These are phyloP conservation scores for Crypturellus undulatus DNA, from an alignment of 2,113 vertebrate species.

Conservation along the genomic window DNA sequence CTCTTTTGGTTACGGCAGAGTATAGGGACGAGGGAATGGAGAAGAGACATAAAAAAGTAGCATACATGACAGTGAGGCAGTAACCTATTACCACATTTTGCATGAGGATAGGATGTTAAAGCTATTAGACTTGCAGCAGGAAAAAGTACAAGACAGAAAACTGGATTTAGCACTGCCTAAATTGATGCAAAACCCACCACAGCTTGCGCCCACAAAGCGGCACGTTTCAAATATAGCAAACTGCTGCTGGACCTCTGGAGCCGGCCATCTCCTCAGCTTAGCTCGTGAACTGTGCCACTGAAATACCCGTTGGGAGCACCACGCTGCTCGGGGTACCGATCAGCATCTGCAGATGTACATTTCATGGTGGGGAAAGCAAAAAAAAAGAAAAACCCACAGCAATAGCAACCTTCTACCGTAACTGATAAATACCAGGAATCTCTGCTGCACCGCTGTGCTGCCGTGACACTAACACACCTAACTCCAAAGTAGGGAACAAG, in stretches of 20 bases:
- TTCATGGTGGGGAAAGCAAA: not conserved
- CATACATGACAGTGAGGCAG: not conserved
- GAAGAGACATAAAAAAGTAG: not conserved
- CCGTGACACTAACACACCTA: not conserved
- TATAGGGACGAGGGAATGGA: not conserved
- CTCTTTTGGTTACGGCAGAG: not conserved
- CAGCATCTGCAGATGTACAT: not conserved
- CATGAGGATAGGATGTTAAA: not conserved
- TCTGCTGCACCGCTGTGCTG: not conserved
- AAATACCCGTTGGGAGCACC: not conserved
- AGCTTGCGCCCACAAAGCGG: not conserved
- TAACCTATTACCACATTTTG: not conserved
- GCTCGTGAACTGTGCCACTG: not conserved
- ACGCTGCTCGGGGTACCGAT: not conserved
- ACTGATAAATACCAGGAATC: not conserved
- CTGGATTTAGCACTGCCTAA: not conserved
- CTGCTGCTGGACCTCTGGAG: not conserved
- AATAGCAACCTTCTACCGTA: not conserved
- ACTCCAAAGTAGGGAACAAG: not conserved
- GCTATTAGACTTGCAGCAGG: not conserved
- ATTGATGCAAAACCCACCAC: no score
- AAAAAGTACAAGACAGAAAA: not conserved
- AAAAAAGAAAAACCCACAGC: not conserved
- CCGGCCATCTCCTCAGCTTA: not conserved
- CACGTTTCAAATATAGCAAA: not conserved